phyloP scores from a whole-genome alignment of 1,140 invertebrate genomes.

The Acyrthosiphon pisum region DNA sequence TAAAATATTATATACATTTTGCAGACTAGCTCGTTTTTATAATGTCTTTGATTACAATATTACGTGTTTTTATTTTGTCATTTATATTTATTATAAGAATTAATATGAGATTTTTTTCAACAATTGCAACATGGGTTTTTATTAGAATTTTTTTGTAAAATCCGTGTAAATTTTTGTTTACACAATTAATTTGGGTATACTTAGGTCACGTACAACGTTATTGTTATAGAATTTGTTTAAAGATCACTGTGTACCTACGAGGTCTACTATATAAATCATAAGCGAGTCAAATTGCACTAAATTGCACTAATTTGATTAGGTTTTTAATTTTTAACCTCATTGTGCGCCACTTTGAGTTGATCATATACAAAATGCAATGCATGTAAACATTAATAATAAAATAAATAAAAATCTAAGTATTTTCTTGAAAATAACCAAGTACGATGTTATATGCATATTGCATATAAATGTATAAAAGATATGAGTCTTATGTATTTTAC shows the following conservation, averaged over 20 bases:
- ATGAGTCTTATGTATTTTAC: too few species aligned
- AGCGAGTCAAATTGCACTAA: not conserved
- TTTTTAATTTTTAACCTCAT: not conserved
- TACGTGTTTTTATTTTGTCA: not conserved
- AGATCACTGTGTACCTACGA: not conserved
- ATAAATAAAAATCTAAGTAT: too few species aligned
- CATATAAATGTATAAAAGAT: too few species aligned
- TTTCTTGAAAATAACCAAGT: too few species aligned
- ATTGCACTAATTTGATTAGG: not conserved
- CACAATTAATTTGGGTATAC: not conserved
- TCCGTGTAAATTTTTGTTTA: not conserved
- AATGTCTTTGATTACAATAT: not conserved
- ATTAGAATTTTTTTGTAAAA: not conserved
- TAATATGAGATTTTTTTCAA: slow-evolving; percentile 1
- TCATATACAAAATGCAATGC: not conserved
- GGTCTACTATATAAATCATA: not conserved
- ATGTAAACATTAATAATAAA: too few species aligned
- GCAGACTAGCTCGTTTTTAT: not conserved
- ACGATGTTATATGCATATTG: too few species aligned
- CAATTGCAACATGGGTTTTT: not conserved
- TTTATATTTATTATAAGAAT: not conserved
- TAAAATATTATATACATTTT: not conserved
- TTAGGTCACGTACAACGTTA: slow-evolving; percentile 12
- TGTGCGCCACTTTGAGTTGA: too few species aligned
- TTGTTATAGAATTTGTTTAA: not conserved